phyloP scores from a whole-genome alignment of 2,797 vertebrate genomes.

The Silurus aristotelis region DNA sequence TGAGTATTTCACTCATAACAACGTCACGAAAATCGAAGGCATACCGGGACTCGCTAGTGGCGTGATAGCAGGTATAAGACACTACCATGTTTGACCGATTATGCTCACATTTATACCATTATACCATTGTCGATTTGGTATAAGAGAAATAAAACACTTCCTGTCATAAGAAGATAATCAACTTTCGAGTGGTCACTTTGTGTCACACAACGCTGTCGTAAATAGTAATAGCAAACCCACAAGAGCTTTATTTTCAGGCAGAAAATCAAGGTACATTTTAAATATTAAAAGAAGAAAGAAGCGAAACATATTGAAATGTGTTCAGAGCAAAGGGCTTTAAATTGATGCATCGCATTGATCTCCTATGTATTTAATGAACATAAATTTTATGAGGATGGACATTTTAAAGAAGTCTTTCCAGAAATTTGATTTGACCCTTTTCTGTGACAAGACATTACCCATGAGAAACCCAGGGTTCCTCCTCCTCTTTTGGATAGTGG shows the following conservation, averaged over 20 bases:
- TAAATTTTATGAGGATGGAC: background rate
- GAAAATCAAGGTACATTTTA: background rate
- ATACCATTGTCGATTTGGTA: background rate
- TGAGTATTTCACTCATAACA: conserved; percentile 80
- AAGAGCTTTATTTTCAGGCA: background rate
- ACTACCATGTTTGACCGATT: background rate
- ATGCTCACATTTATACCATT: background rate
- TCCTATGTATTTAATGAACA: background rate
- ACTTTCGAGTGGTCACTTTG: background rate
- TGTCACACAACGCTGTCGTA: background rate
- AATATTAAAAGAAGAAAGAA: background rate
- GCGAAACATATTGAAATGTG: background rate
- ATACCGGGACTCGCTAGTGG: conserved; percentile 86
- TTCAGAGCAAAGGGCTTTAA: background rate
- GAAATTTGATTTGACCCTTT: background rate
- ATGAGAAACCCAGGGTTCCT: background rate
- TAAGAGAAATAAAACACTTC: background rate
- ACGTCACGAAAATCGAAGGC: conserved; percentile 75
- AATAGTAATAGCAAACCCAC: background rate
- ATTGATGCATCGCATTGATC: background rate
- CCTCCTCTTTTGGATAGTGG: background rate
- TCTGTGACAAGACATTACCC: too few species aligned
- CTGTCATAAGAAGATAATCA: too few species aligned
- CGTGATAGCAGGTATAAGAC: conserved; percentile 75
- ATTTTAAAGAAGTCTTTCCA: background rate